Evolutionary conservation across 2,113 vertebrate species (phyloP).

Genomic region (Coreoperca whiteheadi): DNA sequence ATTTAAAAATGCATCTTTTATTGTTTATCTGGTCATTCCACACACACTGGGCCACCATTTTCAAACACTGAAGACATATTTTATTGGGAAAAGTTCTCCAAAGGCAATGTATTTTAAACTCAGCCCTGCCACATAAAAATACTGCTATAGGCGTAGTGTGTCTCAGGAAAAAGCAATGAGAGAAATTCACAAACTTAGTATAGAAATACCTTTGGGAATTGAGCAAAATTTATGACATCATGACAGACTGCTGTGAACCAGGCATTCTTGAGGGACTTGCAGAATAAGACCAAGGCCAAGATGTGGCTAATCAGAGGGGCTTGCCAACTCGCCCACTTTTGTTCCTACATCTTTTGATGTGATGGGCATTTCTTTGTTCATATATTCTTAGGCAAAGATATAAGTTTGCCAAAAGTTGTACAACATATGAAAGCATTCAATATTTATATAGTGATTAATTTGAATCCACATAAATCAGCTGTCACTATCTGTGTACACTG

Average conservation of each 20-base stretch:
- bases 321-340: not conserved
- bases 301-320: slow-evolving; percentile 34
- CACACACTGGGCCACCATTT: not conserved
- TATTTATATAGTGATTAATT: not conserved
- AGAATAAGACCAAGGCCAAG: slow-evolving; percentile 20
- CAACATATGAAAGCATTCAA: not conserved
- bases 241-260: slow-evolving; percentile 42
- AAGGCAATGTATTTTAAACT: not conserved
- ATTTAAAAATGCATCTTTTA: not conserved
- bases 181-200: slow-evolving; percentile 48
- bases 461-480: not conserved
- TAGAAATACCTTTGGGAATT: slow-evolving; percentile 54
- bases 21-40: not conserved
- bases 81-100: not conserved
- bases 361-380: not conserved
- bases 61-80: not conserved
- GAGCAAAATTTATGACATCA: slow-evolving; percentile 58
- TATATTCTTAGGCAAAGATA: not conserved
- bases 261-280: slow-evolving; percentile 2
- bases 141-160: slow-evolving; percentile 16
- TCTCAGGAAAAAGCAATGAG: slow-evolving; percentile 29
- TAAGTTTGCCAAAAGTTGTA: not conserved
- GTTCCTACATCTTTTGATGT: slow-evolving; percentile 49
- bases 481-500: not conserved
- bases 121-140: not conserved